Conservation (phyloP, 2,113 vertebrate genomes). For the Empidonax traillii region DNA sequence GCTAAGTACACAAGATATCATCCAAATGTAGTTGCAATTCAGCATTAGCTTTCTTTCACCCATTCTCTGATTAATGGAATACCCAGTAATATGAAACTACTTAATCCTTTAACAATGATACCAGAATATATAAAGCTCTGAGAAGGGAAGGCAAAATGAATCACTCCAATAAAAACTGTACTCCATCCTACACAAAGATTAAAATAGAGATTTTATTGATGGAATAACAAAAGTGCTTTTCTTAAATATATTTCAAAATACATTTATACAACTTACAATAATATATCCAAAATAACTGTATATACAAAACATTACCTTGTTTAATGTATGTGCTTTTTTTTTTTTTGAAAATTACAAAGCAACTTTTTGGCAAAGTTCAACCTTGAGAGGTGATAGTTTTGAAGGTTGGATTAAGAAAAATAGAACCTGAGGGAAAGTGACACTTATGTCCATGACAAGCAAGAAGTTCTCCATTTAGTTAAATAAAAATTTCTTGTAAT, state of each 20-base stretch:
- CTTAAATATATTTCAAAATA: constrained; percentile 94
- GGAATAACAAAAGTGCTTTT: constrained; percentile 95
- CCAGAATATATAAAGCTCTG: not conserved
- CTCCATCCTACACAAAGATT: constrained; percentile 79
- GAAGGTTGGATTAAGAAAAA: constrained; percentile 77
- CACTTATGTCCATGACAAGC: constrained; percentile 75
- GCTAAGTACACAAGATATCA: not conserved
- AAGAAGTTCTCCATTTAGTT: constrained; percentile 69
- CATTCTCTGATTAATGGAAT: not conserved
- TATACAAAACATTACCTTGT: constrained; percentile 85
- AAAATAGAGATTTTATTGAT: constrained; percentile 98
- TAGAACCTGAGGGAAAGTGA: constrained; percentile 83
- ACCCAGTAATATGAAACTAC: not conserved
- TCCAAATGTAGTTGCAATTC: not conserved
- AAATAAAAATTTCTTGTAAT: constrained; percentile 73
- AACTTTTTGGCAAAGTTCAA: constrained; percentile 82
- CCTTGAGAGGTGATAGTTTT: constrained; percentile 77
- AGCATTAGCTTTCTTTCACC: not conserved
- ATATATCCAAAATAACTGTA: constrained; percentile 97
- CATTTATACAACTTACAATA: constrained; percentile 97
- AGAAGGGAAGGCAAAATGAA: not conserved
- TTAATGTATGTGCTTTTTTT: constrained; percentile 82
- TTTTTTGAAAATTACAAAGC: constrained; percentile 76
- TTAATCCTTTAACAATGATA: not conserved
- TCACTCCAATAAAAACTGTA: constrained; percentile 34